These are phyloP conservation scores for Chaetogeoica ovagalla DNA, from an alignment of 2,888 invertebrate genomes.

Conservation along the genomic window DNA sequence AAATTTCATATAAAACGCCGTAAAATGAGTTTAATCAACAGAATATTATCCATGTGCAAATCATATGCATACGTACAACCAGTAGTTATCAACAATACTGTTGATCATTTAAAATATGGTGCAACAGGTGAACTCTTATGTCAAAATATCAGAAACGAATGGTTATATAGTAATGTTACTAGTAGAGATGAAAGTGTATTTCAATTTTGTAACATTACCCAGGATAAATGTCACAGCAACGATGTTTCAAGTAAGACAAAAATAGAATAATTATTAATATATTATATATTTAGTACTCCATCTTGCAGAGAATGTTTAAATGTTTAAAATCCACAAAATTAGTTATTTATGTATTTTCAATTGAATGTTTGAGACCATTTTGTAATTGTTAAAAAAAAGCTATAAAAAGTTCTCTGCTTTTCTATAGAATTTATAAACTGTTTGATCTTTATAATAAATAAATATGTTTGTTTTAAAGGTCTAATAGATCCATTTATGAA, in stretches of 20 bases:
- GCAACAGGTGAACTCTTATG: constrained; percentile 63
- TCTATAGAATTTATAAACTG: neutral
- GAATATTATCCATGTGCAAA: constrained; percentile 56
- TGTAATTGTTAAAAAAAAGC: neutral
- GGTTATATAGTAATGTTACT: constrained; percentile 63
- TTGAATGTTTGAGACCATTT: neutral
- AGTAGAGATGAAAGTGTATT: constrained; percentile 63
- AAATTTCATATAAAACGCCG: neutral
- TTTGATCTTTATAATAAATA: neutral
- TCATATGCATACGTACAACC: constrained; percentile 55
- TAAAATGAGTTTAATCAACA: constrained; percentile 52
- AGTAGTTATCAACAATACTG: constrained; percentile 32
- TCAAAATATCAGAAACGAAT: constrained; percentile 65
- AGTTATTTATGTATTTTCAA: no score
- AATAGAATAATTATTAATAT: neutral
- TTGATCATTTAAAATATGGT: constrained; percentile 58
- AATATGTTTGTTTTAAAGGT: constrained; percentile 53
- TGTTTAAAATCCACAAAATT: no score
- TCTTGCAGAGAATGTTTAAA: neutral
- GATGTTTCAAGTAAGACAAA: constrained; percentile 41
- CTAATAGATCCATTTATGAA: constrained; percentile 54
- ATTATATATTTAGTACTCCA: neutral
- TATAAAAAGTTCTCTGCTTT: neutral
- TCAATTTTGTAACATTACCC: constrained; percentile 55
- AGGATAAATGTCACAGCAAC: neutral